Evolutionary conservation across 2,113 vertebrate genomes (phyloP).

Genomic region (Ploceus nigricollis): DNA sequence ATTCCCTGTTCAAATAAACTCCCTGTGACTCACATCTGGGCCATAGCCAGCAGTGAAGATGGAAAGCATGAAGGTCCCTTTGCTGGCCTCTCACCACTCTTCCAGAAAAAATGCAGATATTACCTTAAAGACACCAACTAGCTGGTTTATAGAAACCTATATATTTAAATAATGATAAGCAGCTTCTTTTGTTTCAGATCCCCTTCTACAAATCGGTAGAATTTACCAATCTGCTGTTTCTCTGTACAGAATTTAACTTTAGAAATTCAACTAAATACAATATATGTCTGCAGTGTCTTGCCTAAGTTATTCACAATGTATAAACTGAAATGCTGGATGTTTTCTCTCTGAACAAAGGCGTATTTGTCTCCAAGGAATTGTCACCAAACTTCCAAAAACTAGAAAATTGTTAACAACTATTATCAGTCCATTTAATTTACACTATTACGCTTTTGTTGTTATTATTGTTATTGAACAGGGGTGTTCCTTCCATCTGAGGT

Average conservation of each 20-base stretch:
- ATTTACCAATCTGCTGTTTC: neutral
- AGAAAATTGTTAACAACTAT: neutral
- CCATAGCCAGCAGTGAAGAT: neutral
- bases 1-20: neutral
- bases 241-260: neutral
- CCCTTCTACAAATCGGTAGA: neutral
- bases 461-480: neutral
- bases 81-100: neutral
- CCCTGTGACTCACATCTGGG: neutral
- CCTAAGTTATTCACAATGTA: neutral
- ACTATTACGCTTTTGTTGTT: neutral
- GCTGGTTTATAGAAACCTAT: neutral
- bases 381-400: neutral
- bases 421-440: neutral
- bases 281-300: neutral
- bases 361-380: neutral
- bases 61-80: neutral
- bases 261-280: neutral
- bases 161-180: conserved; percentile 12
- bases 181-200: neutral
- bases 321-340: neutral
- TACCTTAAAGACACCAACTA: neutral
- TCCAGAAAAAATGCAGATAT: neutral
- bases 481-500: neutral
- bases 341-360: neutral